Evolutionary conservation across 2,888 invertebrate genomes (phyloP).

Genomic region (Tipula unca): DNA sequence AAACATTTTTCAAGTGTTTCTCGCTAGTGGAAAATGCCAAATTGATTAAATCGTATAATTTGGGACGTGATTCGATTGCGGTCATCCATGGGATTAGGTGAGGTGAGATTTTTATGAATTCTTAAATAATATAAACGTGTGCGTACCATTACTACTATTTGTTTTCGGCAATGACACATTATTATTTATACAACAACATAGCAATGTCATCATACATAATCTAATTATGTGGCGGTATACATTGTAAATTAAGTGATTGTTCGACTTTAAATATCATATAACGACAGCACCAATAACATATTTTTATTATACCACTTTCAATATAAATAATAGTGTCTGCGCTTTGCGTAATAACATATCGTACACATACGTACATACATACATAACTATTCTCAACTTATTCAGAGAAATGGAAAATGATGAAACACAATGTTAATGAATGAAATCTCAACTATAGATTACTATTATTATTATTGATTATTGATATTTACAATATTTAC

Average conservation of each 20-base stretch:
- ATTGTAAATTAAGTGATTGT: neutral
- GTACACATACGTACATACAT: too few relatives aligned
- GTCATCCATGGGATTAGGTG: constrained; percentile 34
- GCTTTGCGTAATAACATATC: too few relatives aligned
- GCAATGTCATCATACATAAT: neutral
- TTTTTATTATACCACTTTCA: too few relatives aligned
- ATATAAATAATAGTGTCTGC: too few relatives aligned
- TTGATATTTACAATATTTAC: too few relatives aligned
- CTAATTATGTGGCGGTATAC: too few relatives aligned
- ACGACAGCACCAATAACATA: neutral
- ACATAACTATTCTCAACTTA: too few relatives aligned
- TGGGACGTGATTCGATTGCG: constrained; percentile 26
- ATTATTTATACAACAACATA: neutral
- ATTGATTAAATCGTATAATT: constrained; percentile 23
- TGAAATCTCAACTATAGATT: too few relatives aligned
- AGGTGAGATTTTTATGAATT: constrained; percentile 23
- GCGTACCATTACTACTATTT: neutral
- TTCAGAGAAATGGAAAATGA: too few relatives aligned
- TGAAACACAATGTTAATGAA: too few relatives aligned
- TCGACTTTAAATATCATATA: neutral
- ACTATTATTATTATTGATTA: too few relatives aligned
- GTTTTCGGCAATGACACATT: too few relatives aligned
- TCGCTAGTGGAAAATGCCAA: constrained; percentile 24
- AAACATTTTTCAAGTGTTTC: constrained; percentile 25
- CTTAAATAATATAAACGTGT: neutral